Evolutionary conservation across 2,797 vertebrate species (phyloP).

Genomic region (Pseudochromis fuscus): DNA sequence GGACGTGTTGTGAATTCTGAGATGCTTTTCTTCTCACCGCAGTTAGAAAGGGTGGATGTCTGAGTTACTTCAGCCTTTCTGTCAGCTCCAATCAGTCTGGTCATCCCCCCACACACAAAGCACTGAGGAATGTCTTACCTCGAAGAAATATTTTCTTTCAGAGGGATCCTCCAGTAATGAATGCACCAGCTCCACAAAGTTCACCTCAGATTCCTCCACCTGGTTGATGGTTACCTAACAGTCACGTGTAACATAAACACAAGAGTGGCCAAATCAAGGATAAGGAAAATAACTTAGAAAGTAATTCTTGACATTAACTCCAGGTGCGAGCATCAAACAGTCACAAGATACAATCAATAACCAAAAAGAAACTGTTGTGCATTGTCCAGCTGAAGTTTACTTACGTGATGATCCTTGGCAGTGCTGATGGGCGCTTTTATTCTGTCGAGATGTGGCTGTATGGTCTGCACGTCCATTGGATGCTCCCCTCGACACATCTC

Average conservation of each 20-base stretch:
- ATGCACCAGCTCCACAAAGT: constrained; percentile 83
- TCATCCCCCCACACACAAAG: too few species aligned
- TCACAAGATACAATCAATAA: too few species aligned
- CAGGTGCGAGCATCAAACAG: too few species aligned
- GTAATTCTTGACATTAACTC: too few species aligned
- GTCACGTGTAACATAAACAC: not conserved
- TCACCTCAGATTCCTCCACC: constrained; percentile 82
- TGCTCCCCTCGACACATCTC: constrained; percentile 80
- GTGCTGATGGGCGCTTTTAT: constrained; percentile 80
- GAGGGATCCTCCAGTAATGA: constrained; percentile 74
- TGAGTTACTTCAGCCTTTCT: not conserved
- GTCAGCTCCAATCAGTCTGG: not conserved
- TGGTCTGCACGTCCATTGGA: constrained; percentile 73
- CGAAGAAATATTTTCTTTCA: constrained; percentile 80
- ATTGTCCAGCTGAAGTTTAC: constrained; percentile 5
- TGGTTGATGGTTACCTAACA: constrained; percentile 77
- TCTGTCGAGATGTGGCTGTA: constrained; percentile 81
- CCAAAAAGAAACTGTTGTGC: too few species aligned
- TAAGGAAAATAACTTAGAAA: not conserved
- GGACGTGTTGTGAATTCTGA: not conserved
- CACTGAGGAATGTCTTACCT: constrained; percentile 63
- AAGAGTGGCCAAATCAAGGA: not conserved
- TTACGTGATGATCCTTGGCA: constrained; percentile 78
- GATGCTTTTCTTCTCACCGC: not conserved
- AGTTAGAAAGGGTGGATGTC: not conserved